phyloP scores from a whole-genome alignment of 2,113 vertebrate species.

The Gasterosteus nipponicus region DNA sequence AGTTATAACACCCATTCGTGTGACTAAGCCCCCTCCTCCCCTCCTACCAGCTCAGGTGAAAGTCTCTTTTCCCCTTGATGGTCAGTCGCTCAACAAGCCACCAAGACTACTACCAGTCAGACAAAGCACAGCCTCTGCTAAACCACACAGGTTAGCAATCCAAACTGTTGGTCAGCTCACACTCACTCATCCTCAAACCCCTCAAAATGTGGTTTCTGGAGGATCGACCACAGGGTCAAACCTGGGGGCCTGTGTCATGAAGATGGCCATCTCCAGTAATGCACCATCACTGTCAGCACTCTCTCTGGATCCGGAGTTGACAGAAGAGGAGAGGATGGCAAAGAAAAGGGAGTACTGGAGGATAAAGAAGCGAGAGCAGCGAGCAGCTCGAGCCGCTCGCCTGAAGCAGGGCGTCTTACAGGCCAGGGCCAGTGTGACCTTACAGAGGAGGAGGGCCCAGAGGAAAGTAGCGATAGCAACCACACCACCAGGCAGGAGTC shows the following conservation, averaged over 20 bases:
- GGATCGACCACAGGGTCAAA: not conserved
- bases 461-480: slow-evolving; percentile 11
- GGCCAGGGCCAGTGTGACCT: slow-evolving; percentile 23
- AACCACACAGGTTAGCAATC: not conserved
- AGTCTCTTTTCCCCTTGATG: slow-evolving; percentile 39
- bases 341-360: slow-evolving; percentile 81
- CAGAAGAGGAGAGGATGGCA: slow-evolving; percentile 71
- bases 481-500: not conserved
- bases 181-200: slow-evolving; percentile 41
- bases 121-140: slow-evolving; percentile 18
- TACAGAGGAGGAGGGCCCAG: slow-evolving; percentile 57
- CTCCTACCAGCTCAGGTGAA: slow-evolving; percentile 53
- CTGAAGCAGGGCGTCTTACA: slow-evolving; percentile 60
- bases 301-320: slow-evolving; percentile 34
- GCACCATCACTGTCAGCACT: accelerated
- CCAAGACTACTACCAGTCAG: slow-evolving; percentile 22
- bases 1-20: not conserved
- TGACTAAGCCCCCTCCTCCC: slow-evolving; percentile 2
- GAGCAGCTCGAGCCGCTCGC: slow-evolving; percentile 68
- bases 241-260: slow-evolving; percentile 62
- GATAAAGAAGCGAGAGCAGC: slow-evolving; percentile 80
- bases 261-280: slow-evolving; percentile 53
- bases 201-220: not conserved
- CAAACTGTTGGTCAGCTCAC: slow-evolving; percentile 51
- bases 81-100: slow-evolving; percentile 29